Conservation (phyloP, 2,113 vertebrate species). For the Corythornis vintsioides region DNA sequence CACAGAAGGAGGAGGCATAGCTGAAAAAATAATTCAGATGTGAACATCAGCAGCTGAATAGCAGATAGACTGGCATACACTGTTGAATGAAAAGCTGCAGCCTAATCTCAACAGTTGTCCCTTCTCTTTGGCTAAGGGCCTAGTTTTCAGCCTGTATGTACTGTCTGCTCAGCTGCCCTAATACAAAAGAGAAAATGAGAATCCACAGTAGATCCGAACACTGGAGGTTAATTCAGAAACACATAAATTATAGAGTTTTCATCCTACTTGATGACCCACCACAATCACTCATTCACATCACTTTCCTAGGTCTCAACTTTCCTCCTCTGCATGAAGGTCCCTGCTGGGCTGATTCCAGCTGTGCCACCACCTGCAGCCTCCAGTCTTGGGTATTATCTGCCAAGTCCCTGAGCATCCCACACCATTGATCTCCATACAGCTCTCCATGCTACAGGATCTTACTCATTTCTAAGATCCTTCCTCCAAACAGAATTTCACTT, state of each 20-base stretch:
- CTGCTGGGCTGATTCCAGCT: not conserved
- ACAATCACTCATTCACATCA: not conserved
- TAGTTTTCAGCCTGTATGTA: not conserved
- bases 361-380: not conserved
- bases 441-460: not conserved
- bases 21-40: not conserved
- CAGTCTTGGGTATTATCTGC: accelerated
- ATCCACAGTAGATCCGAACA: not conserved
- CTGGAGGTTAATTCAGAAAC: not conserved
- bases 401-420: not conserved
- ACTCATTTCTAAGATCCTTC: not conserved
- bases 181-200: not conserved
- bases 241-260: not conserved
- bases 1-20: not conserved
- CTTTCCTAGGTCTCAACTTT: not conserved
- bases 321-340: not conserved
- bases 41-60: not conserved
- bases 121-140: not conserved
- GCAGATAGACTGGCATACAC: not conserved
- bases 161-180: not conserved
- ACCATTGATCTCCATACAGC: not conserved
- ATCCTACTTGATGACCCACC: not conserved
- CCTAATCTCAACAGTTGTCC: not conserved
- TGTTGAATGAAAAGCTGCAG: not conserved
- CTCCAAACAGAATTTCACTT: not conserved